These are phyloP conservation scores for Halcyon senegalensis DNA, from an alignment of 2,113 vertebrate species.

Conservation along the genomic window DNA sequence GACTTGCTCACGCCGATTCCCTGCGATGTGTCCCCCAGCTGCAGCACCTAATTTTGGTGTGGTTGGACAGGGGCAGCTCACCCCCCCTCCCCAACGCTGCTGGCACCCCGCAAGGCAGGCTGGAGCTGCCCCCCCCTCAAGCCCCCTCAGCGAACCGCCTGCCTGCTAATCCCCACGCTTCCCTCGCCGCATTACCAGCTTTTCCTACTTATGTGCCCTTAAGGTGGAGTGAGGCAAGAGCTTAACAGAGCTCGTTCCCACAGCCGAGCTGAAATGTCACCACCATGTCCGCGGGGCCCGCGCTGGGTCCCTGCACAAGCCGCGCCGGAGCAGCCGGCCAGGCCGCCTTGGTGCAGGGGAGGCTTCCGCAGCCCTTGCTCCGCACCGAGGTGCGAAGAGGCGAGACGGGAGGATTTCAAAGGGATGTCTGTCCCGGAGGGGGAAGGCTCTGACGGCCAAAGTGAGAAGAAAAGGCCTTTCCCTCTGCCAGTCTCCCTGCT, in stretches of 20 bases:
- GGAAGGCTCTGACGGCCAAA: not conserved
- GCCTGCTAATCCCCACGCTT: slow-evolving; percentile 30
- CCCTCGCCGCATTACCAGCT: not conserved
- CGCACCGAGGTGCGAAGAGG: not conserved
- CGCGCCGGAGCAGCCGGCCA: not conserved
- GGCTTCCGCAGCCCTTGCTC: not conserved
- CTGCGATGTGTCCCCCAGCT: not conserved
- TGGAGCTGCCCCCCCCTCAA: not conserved
- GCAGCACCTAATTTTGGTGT: not conserved
- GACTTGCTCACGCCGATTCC: not conserved
- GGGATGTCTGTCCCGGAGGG: not conserved
- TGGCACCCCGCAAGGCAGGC: not conserved
- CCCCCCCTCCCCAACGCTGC: not conserved
- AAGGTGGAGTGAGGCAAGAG: slow-evolving; percentile 39
- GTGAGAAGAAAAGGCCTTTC: slow-evolving; percentile 14
- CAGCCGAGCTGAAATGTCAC: not conserved
- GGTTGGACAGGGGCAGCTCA: not conserved
- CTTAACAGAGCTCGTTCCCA: not conserved
- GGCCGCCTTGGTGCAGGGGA: not conserved
- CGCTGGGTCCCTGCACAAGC: not conserved
- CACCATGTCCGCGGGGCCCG: not conserved
- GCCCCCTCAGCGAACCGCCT: not conserved
- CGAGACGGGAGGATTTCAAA: not conserved
- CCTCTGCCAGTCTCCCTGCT: not conserved
- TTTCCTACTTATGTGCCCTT: slow-evolving; percentile 24